Evolutionary conservation across 2,113 vertebrate species (phyloP).

Genomic region (Tretioscincus oriximinensis): DNA sequence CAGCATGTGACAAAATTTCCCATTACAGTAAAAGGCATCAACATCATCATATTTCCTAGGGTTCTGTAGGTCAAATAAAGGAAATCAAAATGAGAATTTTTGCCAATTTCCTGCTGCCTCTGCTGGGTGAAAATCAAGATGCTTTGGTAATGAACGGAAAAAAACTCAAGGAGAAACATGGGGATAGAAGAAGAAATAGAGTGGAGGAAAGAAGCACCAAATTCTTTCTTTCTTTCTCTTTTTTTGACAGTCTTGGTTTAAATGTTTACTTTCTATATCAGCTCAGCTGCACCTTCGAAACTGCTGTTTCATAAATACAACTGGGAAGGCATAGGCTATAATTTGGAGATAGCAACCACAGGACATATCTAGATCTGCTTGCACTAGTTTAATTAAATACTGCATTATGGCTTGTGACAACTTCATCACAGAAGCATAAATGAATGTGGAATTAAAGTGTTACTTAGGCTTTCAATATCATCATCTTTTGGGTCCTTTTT

Average conservation of each 20-base stretch:
- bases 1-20: conserved; percentile 40
- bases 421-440: conserved; percentile 62
- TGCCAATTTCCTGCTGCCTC: neutral
- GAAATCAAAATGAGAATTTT: conserved; percentile 22
- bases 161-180: neutral
- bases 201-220: neutral
- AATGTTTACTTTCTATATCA: conserved; percentile 37
- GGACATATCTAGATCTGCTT: conserved; percentile 69
- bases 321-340: conserved; percentile 51
- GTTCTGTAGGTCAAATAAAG: conserved; percentile 61
- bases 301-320: conserved; percentile 58
- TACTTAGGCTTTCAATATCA: conserved; percentile 73
- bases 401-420: conserved; percentile 78
- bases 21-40: conserved; percentile 21
- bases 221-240: neutral
- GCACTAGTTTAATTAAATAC: conserved; percentile 79
- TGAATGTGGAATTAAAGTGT: conserved; percentile 79
- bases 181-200: neutral
- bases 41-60: conserved; percentile 40
- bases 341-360: conserved; percentile 72
- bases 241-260: conserved; percentile 41
- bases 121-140: conserved; percentile 22
- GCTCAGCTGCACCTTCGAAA: conserved; percentile 52
- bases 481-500: conserved; percentile 30
- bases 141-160: neutral